These are phyloP conservation scores for Seira musarum DNA, from an alignment of 2,888 invertebrate genomes.

Conservation along the genomic window DNA sequence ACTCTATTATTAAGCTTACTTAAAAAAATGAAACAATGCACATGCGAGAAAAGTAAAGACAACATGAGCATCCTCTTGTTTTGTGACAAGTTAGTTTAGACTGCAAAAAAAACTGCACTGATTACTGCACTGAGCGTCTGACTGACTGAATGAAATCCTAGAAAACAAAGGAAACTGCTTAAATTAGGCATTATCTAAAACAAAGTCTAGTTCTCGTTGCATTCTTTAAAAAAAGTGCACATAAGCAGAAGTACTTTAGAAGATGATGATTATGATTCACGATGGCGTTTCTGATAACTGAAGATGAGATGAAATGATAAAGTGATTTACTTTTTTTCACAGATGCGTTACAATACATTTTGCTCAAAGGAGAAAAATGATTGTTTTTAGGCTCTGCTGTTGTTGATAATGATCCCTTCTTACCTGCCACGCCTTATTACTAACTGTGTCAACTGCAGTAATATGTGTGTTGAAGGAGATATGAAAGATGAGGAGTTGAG, in stretches of 20 bases:
- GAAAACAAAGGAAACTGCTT: too few relatives aligned
- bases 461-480: conserved; percentile 14
- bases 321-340: neutral
- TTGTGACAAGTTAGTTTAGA: neutral
- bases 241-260: neutral
- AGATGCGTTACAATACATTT: neutral
- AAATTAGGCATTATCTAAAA: too few relatives aligned
- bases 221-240: neutral
- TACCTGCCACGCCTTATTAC: conserved; percentile 52
- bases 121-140: neutral
- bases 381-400: neutral
- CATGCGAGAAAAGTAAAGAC: neutral
- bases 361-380: neutral
- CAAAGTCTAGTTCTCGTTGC: too few relatives aligned
- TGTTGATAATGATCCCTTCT: conserved; percentile 30
- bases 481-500: neutral
- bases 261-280: neutral
- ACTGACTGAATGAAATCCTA: neutral
- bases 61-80: neutral
- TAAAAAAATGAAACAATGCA: neutral
- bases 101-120: neutral
- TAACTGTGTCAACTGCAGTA: conserved; percentile 48
- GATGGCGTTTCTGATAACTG: neutral
- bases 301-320: neutral
- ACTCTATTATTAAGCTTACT: too few relatives aligned